Percentiles rank a stretch among this genome's conserved stretches.
Conservation (phyloP, 2,113 vertebrate genomes). For the Scalopus aquaticus region DNA sequence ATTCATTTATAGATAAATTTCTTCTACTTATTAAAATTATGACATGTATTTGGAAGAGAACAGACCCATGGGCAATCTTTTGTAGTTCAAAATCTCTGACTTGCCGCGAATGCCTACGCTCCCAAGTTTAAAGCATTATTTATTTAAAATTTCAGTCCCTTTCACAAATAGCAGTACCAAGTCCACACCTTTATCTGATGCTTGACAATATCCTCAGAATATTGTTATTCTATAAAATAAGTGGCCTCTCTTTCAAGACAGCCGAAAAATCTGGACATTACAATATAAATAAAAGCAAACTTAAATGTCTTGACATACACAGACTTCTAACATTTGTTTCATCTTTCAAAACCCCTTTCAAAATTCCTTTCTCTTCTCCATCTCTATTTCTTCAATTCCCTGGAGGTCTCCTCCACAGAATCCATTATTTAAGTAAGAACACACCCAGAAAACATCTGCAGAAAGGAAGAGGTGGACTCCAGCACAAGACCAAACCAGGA, state of each 20-base stretch:
- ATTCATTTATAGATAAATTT: neutral
- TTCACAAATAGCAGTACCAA: neutral
- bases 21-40: neutral
- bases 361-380: neutral
- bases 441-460: neutral
- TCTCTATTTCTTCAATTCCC: neutral
- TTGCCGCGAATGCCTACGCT: neutral
- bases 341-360: slow-evolving; percentile 54
- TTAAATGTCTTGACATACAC: neutral
- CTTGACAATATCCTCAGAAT: neutral
- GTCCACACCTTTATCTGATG: neutral
- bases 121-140: neutral
- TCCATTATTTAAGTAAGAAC: neutral
- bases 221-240: slow-evolving; percentile 17
- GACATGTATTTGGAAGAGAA: neutral
- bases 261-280: neutral
- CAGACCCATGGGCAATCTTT: neutral
- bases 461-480: neutral
- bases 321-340: slow-evolving; percentile 26
- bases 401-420: neutral
- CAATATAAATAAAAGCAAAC: neutral
- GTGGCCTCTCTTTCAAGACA: neutral
- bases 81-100: neutral
- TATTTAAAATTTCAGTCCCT: neutral
- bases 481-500: neutral